Conservation (phyloP, 2,797 vertebrate species). For the Schizothorax lantsangensis region DNA sequence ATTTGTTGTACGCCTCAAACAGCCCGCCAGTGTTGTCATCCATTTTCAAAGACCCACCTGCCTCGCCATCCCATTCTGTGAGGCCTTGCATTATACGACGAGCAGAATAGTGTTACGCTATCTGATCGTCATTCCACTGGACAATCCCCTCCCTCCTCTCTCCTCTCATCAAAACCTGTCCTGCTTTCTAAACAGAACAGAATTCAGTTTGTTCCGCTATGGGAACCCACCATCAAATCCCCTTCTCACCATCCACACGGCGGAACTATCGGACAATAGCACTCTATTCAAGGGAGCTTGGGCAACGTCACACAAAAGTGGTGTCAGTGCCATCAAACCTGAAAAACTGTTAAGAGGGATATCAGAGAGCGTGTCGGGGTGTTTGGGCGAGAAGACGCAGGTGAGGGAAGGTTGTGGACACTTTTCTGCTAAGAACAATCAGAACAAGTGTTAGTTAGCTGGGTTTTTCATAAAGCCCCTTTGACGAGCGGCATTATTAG, state of each 20-base stretch:
- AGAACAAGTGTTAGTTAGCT: not conserved
- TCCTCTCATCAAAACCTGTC: not conserved
- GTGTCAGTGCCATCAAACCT: slow-evolving; percentile 36
- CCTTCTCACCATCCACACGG: not conserved
- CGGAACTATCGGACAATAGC: slow-evolving; percentile 34
- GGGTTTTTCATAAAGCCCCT: slow-evolving; percentile 36
- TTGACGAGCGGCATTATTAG: slow-evolving; percentile 40
- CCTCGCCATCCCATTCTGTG: not conserved
- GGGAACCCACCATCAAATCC: not conserved
- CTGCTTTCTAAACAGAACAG: slow-evolving; percentile 27
- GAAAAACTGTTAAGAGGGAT: slow-evolving; percentile 48
- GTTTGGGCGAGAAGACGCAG: not conserved
- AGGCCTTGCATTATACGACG: not conserved
- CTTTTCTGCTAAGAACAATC: not conserved
- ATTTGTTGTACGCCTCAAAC: slow-evolving; percentile 63
- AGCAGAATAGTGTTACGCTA: not conserved
- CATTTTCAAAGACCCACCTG: slow-evolving; percentile 24
- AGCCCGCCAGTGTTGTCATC: slow-evolving; percentile 16
- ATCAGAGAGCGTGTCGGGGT: slow-evolving; percentile 15
- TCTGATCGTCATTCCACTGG: slow-evolving; percentile 8
- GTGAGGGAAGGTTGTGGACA: not conserved
- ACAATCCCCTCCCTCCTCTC: not conserved
- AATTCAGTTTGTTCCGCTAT: slow-evolving; percentile 37
- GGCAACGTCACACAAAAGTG: slow-evolving; percentile 24
- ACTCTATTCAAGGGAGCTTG: slow-evolving; percentile 26